Evolutionary conservation across 2,113 vertebrate genomes (phyloP).

Genomic region (Egretta garzetta): DNA sequence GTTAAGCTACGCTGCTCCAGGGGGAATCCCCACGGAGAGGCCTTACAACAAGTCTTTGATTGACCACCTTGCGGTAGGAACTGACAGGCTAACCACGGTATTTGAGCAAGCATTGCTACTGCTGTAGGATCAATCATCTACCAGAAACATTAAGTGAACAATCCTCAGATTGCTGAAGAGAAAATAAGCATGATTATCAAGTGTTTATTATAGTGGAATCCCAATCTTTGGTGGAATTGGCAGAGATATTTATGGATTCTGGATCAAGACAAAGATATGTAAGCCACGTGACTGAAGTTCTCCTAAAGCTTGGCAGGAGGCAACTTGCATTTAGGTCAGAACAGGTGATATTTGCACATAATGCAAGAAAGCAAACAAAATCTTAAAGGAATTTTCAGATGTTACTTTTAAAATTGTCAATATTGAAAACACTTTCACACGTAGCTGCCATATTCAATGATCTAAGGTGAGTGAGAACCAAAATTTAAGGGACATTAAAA

Average conservation of each 20-base stretch:
- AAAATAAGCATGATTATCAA: neutral
- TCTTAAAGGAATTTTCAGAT: neutral
- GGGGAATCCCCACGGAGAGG: neutral
- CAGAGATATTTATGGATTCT: neutral
- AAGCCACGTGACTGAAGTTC: neutral
- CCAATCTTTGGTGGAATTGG: neutral
- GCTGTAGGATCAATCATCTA: neutral
- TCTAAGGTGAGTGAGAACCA: neutral
- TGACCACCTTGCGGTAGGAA: neutral
- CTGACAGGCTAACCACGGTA: neutral
- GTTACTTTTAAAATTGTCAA: neutral
- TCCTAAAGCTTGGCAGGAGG: neutral
- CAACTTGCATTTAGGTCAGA: neutral
- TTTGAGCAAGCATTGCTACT: neutral
- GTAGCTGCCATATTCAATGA: neutral
- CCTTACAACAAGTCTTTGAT: neutral
- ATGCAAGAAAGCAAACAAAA: neutral
- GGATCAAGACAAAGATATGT: neutral
- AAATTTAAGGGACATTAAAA: neutral
- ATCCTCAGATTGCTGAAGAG: neutral
- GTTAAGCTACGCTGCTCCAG: neutral
- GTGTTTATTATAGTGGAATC: neutral
- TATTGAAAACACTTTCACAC: neutral
- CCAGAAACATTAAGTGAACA: neutral
- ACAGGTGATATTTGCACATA: neutral